Evolutionary conservation across 2,888 invertebrate species (phyloP).

Genomic region (Polyommatus icarus): DNA sequence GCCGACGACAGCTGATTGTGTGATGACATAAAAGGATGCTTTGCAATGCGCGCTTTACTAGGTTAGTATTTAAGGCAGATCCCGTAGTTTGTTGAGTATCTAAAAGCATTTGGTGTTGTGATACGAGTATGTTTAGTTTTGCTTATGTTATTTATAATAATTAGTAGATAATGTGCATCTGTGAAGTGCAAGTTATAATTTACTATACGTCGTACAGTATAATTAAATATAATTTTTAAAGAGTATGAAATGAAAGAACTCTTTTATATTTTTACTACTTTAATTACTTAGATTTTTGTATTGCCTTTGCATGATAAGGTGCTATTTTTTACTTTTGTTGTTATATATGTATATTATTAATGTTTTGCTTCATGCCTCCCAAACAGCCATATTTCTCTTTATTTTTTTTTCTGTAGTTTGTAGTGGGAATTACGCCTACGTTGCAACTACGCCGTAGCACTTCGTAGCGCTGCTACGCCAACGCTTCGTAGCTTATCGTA

Average conservation of each 20-base stretch:
- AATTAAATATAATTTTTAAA: no score
- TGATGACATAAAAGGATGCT: slow-evolving; percentile 20
- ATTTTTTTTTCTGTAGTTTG: background rate
- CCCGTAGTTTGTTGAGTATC: background rate
- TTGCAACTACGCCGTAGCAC: background rate
- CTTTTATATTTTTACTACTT: no score
- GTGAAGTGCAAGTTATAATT: no score
- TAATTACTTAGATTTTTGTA: no score
- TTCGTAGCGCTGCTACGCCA: background rate
- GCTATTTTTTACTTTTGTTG: no score
- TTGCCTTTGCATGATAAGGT: no score
- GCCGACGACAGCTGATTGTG: slow-evolving; percentile 10
- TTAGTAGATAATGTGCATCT: background rate
- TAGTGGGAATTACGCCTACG: no score
- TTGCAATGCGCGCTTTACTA: background rate
- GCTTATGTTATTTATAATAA: background rate
- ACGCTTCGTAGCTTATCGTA: background rate
- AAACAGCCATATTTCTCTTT: background rate
- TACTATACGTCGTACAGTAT: no score
- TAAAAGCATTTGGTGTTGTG: background rate
- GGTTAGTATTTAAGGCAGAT: slow-evolving; percentile 12
- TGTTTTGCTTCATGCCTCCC: no score
- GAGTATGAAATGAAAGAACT: no score
- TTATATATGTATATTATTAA: no score
- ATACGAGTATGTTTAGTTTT: background rate